Base-by-base conservation (phyloP, 1,140 invertebrate species). In the Palaemon carinicauda region DNA sequence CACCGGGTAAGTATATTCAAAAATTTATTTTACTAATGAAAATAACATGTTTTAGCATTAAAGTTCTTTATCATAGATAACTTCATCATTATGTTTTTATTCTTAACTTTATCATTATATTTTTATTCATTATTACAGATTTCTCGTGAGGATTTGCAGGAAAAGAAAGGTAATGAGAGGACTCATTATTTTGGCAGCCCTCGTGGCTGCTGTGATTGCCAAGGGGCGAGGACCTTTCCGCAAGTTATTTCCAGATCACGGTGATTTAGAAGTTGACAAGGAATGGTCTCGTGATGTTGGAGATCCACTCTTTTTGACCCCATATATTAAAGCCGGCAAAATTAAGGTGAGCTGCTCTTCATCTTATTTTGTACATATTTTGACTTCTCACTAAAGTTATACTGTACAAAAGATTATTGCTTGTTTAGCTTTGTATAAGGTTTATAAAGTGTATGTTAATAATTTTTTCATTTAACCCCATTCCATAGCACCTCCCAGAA, bases 241-340 rank as follows among this genome's bases (percentile, higher is more conserved):
- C 15, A 73, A 73, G 24, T 51, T 74, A 27, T 75, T 82, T 31
- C 41, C 80, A 17, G 41, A 74, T 21, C 51, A 54, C 21, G 80
- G 69, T 0, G 31, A 82, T 27, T 27, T 82, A 1, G 74, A 50
- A 10, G 9, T 82, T 0, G 19, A 50, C 9, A 7, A 27, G 1
- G 33, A 71, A 27, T 52, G 14, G 0, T 60, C 27, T 52, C 65
- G 74, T 5, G 41, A 53, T 73, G 84, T 54, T 21, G 84, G 77
- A 15, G 52, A 80, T 15, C 84, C 84, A 19, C 78, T 86, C 17
- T 86, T 86, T 51, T 50, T 85, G 12, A 85, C 83, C 17, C 83
- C 83, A 27, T 77, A 79, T 2, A 51, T 86, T 12, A 78, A 86
- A 74, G 84, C 77, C 27, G 84, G 84, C 15, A 86, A 80, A 50